A percentile compares a stretch with the other conserved stretches of the same genome.
phyloP scores from a whole-genome alignment of 2,797 vertebrate species.

The Lemur catta region DNA sequence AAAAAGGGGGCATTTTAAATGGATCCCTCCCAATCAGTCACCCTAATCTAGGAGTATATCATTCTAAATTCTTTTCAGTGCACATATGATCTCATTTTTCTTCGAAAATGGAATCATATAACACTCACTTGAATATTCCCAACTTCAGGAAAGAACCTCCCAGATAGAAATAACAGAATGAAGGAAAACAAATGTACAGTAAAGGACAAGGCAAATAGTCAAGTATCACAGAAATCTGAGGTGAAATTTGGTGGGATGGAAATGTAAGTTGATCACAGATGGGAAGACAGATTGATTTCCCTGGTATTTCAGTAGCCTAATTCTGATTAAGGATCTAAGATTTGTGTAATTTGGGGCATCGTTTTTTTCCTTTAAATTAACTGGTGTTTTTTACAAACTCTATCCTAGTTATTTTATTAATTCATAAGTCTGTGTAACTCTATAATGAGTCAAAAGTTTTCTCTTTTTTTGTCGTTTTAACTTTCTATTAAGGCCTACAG shows the following conservation, averaged over 20 bases:
- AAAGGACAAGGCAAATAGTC: background rate
- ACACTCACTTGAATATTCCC: background rate
- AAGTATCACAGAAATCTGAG: background rate
- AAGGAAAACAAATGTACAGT: background rate
- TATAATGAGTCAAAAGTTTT: slow-evolving; percentile 33
- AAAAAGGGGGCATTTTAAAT: background rate
- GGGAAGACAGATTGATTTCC: background rate
- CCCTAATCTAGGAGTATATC: background rate
- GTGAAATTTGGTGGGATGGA: background rate
- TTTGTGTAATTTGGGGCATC: background rate
- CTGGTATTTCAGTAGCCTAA: background rate
- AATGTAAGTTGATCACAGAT: background rate
- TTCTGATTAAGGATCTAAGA: slow-evolving; percentile 31
- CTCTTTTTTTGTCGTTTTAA: slow-evolving; percentile 29
- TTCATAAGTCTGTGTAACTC: background rate
- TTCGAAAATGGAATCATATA: background rate
- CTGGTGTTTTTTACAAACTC: background rate
- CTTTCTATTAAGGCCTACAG: slow-evolving; percentile 89
- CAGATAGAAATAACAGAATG: background rate
- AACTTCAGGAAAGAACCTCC: background rate
- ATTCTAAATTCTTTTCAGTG: background rate
- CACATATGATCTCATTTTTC: background rate
- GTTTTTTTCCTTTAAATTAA: slow-evolving; percentile 10
- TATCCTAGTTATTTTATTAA: background rate
- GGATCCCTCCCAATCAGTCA: background rate